These are phyloP conservation scores for Streptopelia turtur DNA, from an alignment of 2,797 vertebrate genomes.

Conservation along the genomic window DNA sequence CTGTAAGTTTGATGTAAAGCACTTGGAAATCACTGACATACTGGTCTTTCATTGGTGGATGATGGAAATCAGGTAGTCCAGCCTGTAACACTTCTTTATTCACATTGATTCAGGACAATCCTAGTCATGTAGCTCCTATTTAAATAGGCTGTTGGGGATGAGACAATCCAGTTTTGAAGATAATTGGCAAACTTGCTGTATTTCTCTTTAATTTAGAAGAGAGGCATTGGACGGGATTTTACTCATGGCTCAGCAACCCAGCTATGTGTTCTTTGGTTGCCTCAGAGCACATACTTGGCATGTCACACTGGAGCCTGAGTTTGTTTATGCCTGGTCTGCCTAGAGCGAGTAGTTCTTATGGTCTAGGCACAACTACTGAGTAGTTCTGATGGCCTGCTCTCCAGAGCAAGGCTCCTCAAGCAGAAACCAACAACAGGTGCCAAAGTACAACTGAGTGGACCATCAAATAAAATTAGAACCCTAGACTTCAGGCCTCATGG, in stretches of 20 bases:
- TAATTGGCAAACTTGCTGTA: neutral
- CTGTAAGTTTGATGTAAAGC: neutral
- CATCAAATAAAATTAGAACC: neutral
- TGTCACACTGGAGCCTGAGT: neutral
- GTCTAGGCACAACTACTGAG: neutral
- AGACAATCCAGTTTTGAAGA: neutral
- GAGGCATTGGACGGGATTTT: neutral
- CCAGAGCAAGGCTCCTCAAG: neutral
- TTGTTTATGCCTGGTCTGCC: neutral
- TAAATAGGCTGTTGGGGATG: neutral
- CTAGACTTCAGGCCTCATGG: neutral
- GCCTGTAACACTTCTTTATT: neutral
- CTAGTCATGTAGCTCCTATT: neutral
- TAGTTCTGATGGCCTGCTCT: neutral
- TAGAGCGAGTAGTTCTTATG: neutral
- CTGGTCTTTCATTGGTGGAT: neutral
- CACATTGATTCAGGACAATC: neutral
- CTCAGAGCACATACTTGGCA: neutral
- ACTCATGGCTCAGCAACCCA: neutral
- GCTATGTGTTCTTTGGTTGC: neutral
- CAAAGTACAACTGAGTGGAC: neutral
- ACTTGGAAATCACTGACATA: neutral
- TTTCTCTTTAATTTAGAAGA: neutral
- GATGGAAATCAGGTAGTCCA: neutral
- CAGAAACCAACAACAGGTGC: neutral